phyloP scores from a whole-genome alignment of 2,888 invertebrate species.

The Pristionchus maxplancki region DNA sequence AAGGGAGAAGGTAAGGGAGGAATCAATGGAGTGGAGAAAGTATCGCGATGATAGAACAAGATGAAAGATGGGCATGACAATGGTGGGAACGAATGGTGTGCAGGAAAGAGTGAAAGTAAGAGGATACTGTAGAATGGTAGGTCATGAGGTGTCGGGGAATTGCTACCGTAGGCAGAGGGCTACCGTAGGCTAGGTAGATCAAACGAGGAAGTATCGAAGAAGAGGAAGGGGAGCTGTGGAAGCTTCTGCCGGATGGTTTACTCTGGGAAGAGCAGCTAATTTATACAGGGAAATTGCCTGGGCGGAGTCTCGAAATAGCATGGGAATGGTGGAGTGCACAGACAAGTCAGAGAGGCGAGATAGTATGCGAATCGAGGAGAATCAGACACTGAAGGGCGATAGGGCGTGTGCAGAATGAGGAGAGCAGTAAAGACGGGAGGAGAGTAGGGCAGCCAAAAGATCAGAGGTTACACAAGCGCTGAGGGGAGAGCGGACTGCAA shows the following conservation, averaged over 20 bases:
- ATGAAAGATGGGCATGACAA: too few species aligned
- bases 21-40: too few species aligned
- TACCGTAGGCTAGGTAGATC: not conserved
- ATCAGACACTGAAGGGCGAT: not conserved
- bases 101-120: constrained; percentile 48
- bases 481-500: too few species aligned
- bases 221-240: not conserved
- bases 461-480: too few species aligned
- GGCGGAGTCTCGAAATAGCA: constrained; percentile 1
- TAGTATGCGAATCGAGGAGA: not conserved
- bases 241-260: not conserved
- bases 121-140: not conserved
- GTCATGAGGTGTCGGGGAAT: not conserved
- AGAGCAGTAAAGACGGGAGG: not conserved
- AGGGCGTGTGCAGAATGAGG: not conserved
- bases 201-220: not conserved
- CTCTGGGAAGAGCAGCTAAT: not conserved
- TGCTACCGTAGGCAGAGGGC: too few species aligned
- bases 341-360: not conserved
- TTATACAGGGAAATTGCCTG: not conserved
- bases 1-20: not conserved
- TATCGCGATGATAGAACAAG: too few species aligned
- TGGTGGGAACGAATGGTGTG: too few species aligned
- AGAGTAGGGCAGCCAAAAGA: too few species aligned
- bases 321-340: constrained; percentile 15